Percentiles rank a stretch among this genome's conserved stretches.
Conservation (phyloP, 2,797 vertebrate species). For the Diplodus sargus region DNA sequence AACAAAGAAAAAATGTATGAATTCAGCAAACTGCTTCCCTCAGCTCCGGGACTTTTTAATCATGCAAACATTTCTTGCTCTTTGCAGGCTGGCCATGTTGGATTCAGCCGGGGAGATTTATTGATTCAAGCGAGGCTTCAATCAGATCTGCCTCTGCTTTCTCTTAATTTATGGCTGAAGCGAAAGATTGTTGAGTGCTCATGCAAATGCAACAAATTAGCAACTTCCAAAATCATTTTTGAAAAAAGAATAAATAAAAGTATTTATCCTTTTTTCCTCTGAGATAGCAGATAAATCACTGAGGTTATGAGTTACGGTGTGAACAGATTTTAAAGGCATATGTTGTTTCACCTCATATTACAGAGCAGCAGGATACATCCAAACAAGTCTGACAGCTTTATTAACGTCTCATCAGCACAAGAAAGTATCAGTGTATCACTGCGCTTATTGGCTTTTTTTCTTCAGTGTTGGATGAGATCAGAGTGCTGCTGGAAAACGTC, state of each 20-base stretch:
- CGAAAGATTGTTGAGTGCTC: slow-evolving; percentile 38
- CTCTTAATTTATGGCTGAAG: slow-evolving; percentile 57
- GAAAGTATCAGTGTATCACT: slow-evolving; percentile 20
- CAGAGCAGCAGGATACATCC: slow-evolving; percentile 4
- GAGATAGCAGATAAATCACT: slow-evolving; percentile 16
- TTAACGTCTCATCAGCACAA: slow-evolving; percentile 39
- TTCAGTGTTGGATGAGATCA: slow-evolving; percentile 39
- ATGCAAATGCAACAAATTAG: slow-evolving; percentile 50
- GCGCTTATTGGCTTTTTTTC: slow-evolving; percentile 30
- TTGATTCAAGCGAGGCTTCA: slow-evolving; percentile 52
- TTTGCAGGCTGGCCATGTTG: slow-evolving; percentile 23
- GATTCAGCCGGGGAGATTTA: slow-evolving; percentile 46
- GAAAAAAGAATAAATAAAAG: neutral
- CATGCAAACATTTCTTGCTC: slow-evolving; percentile 40
- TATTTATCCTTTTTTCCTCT: slow-evolving; percentile 3
- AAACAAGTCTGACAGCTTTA: slow-evolving; percentile 42
- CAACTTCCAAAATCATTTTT: slow-evolving; percentile 51
- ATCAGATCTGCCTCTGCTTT: slow-evolving; percentile 54
- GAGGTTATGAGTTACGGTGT: slow-evolving; percentile 25
- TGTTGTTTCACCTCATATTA: slow-evolving; percentile 46
- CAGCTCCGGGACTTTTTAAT: slow-evolving; percentile 50
- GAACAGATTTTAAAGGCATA: slow-evolving; percentile 21
- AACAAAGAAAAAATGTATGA: slow-evolving; percentile 68
- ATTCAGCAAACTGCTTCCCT: slow-evolving; percentile 54
- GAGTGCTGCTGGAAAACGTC: slow-evolving; percentile 16